These are phyloP conservation scores for Pygmarrhopalites habei DNA, from an alignment of 1,140 invertebrate species.

Conservation along the genomic window DNA sequence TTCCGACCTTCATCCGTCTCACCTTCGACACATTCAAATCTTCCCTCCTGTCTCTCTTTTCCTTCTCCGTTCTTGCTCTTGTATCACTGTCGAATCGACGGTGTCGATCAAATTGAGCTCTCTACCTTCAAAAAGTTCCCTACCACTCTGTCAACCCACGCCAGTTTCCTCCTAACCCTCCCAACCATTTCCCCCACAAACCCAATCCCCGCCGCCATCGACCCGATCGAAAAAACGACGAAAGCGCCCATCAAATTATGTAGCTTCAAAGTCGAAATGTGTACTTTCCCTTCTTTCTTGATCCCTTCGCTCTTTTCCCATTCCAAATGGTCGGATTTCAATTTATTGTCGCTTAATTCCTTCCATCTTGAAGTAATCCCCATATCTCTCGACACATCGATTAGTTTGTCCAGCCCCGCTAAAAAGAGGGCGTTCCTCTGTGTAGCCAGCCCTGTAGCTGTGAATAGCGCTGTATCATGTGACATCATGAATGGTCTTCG, in stretches of 20 bases:
- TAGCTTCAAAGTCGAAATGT: neutral
- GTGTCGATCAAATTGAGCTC: too few species aligned
- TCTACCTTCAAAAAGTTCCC: too few species aligned
- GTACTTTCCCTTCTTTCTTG: neutral
- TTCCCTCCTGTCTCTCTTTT: too few species aligned
- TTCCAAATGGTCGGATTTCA: neutral
- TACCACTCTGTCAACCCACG: too few species aligned
- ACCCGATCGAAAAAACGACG: neutral
- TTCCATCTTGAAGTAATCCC: constrained; percentile 7
- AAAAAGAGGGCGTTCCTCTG: neutral
- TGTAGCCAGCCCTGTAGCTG: neutral
- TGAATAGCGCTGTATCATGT: neutral
- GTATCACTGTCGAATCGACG: too few species aligned
- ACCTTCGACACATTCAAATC: too few species aligned
- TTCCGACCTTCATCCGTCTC: too few species aligned
- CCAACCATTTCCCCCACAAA: too few species aligned
- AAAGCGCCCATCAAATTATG: neutral
- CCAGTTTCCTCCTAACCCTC: too few species aligned
- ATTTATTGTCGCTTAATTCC: neutral
- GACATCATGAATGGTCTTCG: neutral
- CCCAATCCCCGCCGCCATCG: too few species aligned
- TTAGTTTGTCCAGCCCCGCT: neutral
- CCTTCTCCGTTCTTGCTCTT: too few species aligned
- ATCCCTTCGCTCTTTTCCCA: neutral
- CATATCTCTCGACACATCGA: neutral